These are phyloP conservation scores for Ridgeia piscesae DNA, from an alignment of 1,140 invertebrate genomes.

Conservation along the genomic window DNA sequence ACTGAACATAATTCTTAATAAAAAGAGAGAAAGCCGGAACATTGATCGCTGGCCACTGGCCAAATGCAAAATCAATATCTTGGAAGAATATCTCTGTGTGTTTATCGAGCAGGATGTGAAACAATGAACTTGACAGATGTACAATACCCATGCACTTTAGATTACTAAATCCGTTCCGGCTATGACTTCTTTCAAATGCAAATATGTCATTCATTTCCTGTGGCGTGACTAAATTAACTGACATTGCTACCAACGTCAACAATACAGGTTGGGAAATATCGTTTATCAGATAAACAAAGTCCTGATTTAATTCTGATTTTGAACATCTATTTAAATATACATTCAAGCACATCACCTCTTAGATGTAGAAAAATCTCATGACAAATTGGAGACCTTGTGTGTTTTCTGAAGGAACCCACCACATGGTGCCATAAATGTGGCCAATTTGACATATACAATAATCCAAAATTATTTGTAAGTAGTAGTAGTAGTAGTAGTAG, in stretches of 20 bases:
- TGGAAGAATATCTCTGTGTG: not conserved
- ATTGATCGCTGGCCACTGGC: not conserved
- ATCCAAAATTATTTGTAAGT: no score
- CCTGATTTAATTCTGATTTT: not conserved
- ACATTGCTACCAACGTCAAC: not conserved
- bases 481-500: no score
- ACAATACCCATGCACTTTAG: not conserved
- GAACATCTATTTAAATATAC: not conserved
- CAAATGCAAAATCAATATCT: conserved; percentile 6
- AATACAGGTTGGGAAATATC: not conserved
- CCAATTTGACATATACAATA: no score
- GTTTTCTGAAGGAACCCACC: no score
- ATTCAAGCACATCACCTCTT: not conserved
- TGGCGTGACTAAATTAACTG: not conserved
- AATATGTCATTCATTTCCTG: not conserved
- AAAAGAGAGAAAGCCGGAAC: not conserved
- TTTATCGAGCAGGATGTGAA: not conserved
- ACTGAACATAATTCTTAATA: not conserved
- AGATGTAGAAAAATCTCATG: no score
- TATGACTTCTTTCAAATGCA: not conserved
- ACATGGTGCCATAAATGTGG: no score
- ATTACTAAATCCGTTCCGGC: not conserved
- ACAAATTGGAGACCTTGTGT: no score
- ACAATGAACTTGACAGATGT: not conserved
- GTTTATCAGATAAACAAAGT: not conserved